Percentiles rank a stretch among this genome's conserved stretches.
phyloP scores from a whole-genome alignment of 2,113 vertebrate species.

The Sardina pilchardus region DNA sequence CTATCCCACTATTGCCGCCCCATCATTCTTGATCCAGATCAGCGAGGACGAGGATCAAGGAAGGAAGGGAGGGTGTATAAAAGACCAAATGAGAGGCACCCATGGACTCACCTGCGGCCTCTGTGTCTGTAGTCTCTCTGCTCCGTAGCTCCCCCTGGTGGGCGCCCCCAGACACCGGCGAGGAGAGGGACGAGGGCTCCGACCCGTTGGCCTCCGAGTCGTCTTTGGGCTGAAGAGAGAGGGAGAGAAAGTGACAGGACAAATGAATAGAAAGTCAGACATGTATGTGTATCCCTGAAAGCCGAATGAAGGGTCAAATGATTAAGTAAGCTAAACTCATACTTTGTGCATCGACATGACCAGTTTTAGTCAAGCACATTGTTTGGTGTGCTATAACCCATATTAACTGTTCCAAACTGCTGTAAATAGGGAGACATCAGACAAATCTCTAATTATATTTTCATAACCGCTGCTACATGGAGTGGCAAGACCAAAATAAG shows the following conservation, averaged over 20 bases:
- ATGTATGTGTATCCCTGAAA: background rate
- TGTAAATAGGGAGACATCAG: background rate
- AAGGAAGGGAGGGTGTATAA: too few relatives aligned
- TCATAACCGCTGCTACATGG: background rate
- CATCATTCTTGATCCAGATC: too few relatives aligned
- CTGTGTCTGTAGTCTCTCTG: conserved; percentile 85
- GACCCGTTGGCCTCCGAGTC: conserved; percentile 86
- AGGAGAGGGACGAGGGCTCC: conserved; percentile 82
- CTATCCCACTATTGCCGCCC: too few relatives aligned
- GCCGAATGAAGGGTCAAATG: background rate
- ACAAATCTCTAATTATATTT: background rate
- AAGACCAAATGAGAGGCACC: too few relatives aligned
- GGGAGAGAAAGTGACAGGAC: conserved; percentile 21
- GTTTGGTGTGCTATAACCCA: background rate
- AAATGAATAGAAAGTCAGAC: background rate
- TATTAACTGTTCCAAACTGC: background rate
- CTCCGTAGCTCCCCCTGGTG: conserved; percentile 78
- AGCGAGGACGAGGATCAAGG: too few relatives aligned
- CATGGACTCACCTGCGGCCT: conserved; percentile 81
- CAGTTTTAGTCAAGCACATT: background rate
- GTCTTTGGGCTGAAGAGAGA: conserved; percentile 77
- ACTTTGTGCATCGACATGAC: background rate
- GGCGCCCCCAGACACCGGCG: conserved; percentile 83
- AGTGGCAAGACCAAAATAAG: conserved; percentile 9
- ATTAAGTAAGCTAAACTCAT: background rate